Evolutionary conservation across 1,140 invertebrate species (phyloP).

Genomic region (Pygmarrhopalites habei): DNA sequence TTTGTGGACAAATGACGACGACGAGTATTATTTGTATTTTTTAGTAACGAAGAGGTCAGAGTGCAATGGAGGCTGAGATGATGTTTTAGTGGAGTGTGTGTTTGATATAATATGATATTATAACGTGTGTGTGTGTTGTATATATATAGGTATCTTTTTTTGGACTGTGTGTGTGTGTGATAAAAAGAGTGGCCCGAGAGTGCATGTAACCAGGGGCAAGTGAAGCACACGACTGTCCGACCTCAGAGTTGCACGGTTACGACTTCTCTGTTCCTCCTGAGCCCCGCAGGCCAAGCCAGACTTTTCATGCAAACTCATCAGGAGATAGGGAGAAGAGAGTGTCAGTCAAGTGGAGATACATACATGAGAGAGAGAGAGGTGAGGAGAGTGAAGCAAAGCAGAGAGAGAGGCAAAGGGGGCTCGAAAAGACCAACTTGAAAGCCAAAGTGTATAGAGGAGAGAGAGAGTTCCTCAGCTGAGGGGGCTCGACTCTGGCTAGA

Average conservation of each 20-base stretch:
- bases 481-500: constrained; percentile 24
- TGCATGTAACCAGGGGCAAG: constrained; percentile 29
- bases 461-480: constrained; percentile 11
- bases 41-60: constrained; percentile 30
- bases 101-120: not conserved
- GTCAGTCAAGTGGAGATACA: not conserved
- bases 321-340: not conserved
- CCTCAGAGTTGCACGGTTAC: constrained; percentile 38
- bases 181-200: constrained; percentile 16
- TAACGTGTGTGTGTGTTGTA: not conserved
- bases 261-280: constrained; percentile 31
- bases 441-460: not conserved
- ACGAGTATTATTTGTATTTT: too few relatives aligned
- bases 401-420: constrained; percentile 15
- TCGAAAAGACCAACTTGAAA: constrained; percentile 15
- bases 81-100: too few relatives aligned
- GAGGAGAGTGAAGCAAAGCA: not conserved
- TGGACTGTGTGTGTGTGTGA: not conserved
- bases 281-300: constrained; percentile 23
- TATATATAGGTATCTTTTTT: not conserved
- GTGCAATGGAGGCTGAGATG: constrained; percentile 9
- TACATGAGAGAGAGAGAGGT: too few relatives aligned
- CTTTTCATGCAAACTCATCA: not conserved
- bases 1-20: too few relatives aligned
- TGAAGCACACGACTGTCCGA: constrained; percentile 37